A percentile compares a stretch with the other conserved stretches of the same genome.
phyloP scores from a whole-genome alignment of 2,888 invertebrate species.

The Barypeithes pellucidus region DNA sequence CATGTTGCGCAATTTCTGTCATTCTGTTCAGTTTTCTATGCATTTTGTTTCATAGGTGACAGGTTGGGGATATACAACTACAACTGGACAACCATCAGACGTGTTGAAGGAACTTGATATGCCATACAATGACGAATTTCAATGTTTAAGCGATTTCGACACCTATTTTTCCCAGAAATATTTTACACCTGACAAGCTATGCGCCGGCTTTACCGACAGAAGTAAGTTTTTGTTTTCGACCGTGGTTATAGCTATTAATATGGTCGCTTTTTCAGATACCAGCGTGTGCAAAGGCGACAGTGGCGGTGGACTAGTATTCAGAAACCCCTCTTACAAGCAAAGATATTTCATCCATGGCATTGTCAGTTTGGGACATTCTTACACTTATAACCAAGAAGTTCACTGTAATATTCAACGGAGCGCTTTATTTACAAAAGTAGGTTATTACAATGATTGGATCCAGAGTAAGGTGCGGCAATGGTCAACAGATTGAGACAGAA shows the following conservation, averaged over 20 bases:
- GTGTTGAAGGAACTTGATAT: constrained; percentile 59
- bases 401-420: constrained; percentile 55
- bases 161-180: constrained; percentile 55
- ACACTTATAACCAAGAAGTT: constrained; percentile 12
- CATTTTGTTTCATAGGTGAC: constrained; percentile 63
- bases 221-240: constrained; percentile 52
- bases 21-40: too few relatives aligned
- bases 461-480: constrained; percentile 13
- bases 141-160: constrained; percentile 57
- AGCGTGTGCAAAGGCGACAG: constrained; percentile 72
- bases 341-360: constrained; percentile 70
- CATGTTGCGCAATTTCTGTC: too few relatives aligned
- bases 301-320: constrained; percentile 71
- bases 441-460: constrained; percentile 52
- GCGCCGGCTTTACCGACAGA: constrained; percentile 60
- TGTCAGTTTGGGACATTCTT: constrained; percentile 65
- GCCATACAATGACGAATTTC: constrained; percentile 55
- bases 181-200: constrained; percentile 61
- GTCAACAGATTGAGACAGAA: too few relatives aligned
- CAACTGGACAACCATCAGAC: constrained; percentile 58
- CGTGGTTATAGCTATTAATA: too few relatives aligned
- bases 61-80: constrained; percentile 65
- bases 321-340: constrained; percentile 54
- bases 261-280: constrained; percentile 61
- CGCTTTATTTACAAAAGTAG: constrained; percentile 57